Base-by-base conservation (phyloP, 2,797 vertebrate genomes). In the Myripristis jacobus region DNA sequence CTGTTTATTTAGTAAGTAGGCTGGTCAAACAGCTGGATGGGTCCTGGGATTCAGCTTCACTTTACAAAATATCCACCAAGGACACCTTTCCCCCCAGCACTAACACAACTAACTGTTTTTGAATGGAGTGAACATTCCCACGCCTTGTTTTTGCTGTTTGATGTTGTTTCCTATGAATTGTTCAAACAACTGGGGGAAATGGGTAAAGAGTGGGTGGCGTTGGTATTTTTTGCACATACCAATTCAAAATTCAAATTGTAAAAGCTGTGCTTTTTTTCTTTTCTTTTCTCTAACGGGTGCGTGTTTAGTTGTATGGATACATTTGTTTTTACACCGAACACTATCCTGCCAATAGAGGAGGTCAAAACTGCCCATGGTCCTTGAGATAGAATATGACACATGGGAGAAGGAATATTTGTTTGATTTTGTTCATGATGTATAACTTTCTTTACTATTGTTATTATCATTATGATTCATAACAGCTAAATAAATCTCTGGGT, bases 81-180 rank as follows among this genome's bases (percentile, higher is more conserved):
- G 53, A 81, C 67, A 59, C 48, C 79, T 71, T 65, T 64, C 21
- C 52, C 65, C 25, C 64, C 57, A 79, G 73, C 77, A 79, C 76
- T 65, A 46, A 74, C 73, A 80, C 73, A 66, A 62, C 43, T 44
- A 64, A 75, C 66, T 54, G 13, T 74, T 82, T 81, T 83, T 79
- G 63, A 85, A 81, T 70, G 22, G 61, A 3, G 53, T 86, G 75
- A 78, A 79, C 74, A 82, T 86, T 72, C 70, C 82, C 78, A 79
- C 66, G 64, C 52, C 55, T 83, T 82, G 73, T 82, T 89, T 88
- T 61, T 83, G 84, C 73, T 87, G 87, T 88, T 89, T 59, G 69
- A 62, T 85, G 85, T 89, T 70, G 73, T 83, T 91, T 90, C 67
- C 44, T 66, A 82, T 79, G 59, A 87, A 71, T 81, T 56, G 65